Evolutionary conservation across 2,113 vertebrate species (phyloP).

Genomic region (Forbesichthys papilliferus): DNA sequence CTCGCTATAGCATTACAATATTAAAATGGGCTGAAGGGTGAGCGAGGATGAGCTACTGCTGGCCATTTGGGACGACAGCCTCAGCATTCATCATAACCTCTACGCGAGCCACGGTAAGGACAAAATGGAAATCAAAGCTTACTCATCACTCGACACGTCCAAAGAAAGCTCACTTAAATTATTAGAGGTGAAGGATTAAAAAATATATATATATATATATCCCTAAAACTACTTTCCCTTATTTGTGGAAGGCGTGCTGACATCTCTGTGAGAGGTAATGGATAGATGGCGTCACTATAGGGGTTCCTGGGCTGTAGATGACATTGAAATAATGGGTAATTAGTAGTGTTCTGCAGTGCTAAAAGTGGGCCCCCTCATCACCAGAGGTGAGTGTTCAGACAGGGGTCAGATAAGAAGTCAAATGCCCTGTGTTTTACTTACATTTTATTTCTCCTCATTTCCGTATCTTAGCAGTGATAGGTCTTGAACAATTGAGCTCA

Average conservation of each 20-base stretch:
- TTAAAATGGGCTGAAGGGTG: not conserved
- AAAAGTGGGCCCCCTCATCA: conserved; percentile 15
- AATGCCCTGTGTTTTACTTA: conserved; percentile 15
- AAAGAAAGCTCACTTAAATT: not conserved
- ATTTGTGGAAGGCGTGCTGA: not conserved
- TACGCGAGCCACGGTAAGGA: not conserved
- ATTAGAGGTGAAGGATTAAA: not conserved
- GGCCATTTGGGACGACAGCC: not conserved
- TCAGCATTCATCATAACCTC: not conserved
- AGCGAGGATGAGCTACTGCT: not conserved
- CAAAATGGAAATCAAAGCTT: not conserved
- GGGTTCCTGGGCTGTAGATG: conserved; percentile 4
- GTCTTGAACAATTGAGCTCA: conserved; percentile 44
- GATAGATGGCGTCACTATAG: conserved; percentile 2
- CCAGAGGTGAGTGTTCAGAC: not conserved
- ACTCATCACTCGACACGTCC: not conserved
- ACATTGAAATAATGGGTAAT: conserved; percentile 26
- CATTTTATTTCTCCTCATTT: conserved; percentile 15
- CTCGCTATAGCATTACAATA: not conserved
- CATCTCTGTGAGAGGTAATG: conserved; percentile 8
- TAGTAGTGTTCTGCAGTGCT: not conserved
- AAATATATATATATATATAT: not conserved
- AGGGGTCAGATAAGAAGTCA: conserved; percentile 20
- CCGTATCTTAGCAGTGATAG: conserved; percentile 23
- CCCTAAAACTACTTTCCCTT: not conserved